Percentiles rank a stretch among this genome's conserved stretches.
Conservation (phyloP, 2,888 invertebrate genomes). For the Lycophotia porphyrea region DNA sequence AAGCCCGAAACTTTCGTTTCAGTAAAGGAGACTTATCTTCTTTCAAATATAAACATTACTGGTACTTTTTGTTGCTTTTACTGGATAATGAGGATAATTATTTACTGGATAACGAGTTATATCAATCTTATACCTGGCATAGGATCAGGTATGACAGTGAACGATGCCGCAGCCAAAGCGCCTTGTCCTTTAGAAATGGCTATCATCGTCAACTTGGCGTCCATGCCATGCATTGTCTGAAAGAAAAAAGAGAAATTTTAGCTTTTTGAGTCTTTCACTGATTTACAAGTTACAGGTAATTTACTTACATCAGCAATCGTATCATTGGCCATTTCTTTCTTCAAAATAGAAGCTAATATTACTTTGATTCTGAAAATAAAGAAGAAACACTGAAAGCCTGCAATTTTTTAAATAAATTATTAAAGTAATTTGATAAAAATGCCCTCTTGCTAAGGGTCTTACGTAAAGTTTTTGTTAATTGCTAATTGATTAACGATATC, state of each 20-base stretch:
- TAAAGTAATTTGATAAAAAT: neutral
- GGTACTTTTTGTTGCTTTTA: neutral
- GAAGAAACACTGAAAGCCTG: neutral
- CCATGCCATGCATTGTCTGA: constrained; percentile 78
- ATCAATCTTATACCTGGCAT: constrained; percentile 74
- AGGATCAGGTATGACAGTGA: constrained; percentile 80
- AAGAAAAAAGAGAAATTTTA: constrained; percentile 6
- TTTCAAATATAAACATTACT: neutral
- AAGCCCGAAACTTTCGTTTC: neutral
- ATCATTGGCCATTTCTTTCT: constrained; percentile 75
- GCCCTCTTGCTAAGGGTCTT: constrained; percentile 68
- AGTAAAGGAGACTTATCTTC: neutral
- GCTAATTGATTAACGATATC: constrained; percentile 95
- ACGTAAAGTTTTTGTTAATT: constrained; percentile 95
- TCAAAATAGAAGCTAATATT: constrained; percentile 76
- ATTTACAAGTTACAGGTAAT: neutral
- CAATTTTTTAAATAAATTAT: too few relatives aligned
- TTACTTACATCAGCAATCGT: constrained; percentile 76
- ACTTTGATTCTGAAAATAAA: constrained; percentile 80
- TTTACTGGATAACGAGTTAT: neutral
- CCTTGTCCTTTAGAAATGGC: constrained; percentile 81
- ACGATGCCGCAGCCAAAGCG: constrained; percentile 82
- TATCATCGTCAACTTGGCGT: constrained; percentile 76
- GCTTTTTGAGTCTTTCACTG: neutral
- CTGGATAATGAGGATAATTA: neutral